These are phyloP conservation scores for Zele albiditarsus DNA, from an alignment of 2,888 invertebrate species.

Conservation along the genomic window DNA sequence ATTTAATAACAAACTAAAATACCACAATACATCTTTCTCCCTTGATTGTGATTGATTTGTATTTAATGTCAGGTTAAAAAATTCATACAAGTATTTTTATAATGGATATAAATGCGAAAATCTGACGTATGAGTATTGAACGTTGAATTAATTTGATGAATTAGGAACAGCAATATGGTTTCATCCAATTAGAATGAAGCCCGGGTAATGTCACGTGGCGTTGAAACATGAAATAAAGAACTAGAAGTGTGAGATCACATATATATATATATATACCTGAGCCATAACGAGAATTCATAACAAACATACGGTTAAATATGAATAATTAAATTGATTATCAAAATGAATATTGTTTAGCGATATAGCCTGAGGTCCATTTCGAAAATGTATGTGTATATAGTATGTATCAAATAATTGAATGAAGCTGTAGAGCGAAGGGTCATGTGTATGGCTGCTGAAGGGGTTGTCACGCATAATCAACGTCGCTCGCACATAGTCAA, in stretches of 20 bases:
- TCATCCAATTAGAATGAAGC: slow-evolving; percentile 67
- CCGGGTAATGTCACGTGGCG: slow-evolving; percentile 37
- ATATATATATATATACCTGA: not conserved
- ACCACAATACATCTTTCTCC: not conserved
- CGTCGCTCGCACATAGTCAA: slow-evolving; percentile 1
- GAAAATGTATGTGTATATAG: not conserved
- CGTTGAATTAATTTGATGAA: slow-evolving; percentile 61
- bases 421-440: slow-evolving; percentile 1
- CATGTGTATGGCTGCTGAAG: slow-evolving; percentile 4
- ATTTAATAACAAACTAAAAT: not conserved
- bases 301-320: not conserved
- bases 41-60: not conserved
- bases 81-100: not conserved
- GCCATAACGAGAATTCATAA: not conserved
- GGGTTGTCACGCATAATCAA: slow-evolving; percentile 28
- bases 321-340: not conserved
- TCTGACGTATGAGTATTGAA: not conserved
- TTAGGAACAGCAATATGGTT: slow-evolving; percentile 61
- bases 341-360: not conserved
- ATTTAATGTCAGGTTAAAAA: not conserved
- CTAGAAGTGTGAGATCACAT: not conserved
- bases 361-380: not conserved
- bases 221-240: not conserved
- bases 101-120: not conserved
- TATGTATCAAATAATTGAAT: slow-evolving; percentile 6